Evolutionary conservation across 2,113 vertebrate genomes (phyloP).

Genomic region (Pygoscelis adeliae): DNA sequence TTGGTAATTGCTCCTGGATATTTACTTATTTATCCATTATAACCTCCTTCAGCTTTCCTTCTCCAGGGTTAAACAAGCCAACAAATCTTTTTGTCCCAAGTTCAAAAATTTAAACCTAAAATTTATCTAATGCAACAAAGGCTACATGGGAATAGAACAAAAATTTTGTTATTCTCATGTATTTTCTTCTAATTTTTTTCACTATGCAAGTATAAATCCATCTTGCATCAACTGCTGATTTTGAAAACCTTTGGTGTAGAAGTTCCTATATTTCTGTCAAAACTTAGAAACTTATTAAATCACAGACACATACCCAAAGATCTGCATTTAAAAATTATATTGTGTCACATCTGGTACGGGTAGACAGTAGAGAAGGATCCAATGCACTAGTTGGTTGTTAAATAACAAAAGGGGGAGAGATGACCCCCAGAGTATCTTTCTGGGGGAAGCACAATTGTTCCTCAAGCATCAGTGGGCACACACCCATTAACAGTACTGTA

Average conservation of each 20-base stretch:
- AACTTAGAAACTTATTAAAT: background rate
- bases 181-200: background rate
- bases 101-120: background rate
- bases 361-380: background rate
- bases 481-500: background rate
- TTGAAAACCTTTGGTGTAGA: background rate
- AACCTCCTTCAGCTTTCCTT: background rate
- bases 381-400: background rate
- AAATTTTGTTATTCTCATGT: background rate
- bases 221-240: background rate
- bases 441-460: background rate
- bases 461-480: background rate
- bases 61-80: background rate
- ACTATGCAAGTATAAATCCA: background rate
- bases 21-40: background rate
- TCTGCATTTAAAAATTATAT: background rate
- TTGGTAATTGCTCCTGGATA: background rate
- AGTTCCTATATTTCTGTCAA: background rate
- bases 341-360: background rate
- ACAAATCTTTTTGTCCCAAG: background rate
- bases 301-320: background rate
- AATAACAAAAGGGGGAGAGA: background rate
- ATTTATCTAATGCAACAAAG: background rate
- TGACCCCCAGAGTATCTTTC: background rate
- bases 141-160: background rate